Conservation (phyloP, 2,888 invertebrate genomes). For the Hypolimnas misippus region DNA sequence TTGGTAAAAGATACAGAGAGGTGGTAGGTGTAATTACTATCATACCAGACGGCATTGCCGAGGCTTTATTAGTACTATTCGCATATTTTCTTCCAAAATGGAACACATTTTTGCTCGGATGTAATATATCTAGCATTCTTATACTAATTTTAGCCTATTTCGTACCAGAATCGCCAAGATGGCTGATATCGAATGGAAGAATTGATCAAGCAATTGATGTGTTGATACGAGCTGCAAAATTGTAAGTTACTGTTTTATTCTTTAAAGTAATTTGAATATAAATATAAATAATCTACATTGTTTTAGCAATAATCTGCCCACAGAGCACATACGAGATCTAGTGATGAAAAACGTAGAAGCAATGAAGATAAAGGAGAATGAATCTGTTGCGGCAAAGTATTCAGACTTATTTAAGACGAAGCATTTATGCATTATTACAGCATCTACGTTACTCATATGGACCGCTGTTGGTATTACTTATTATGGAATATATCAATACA, state of each 20-base stretch:
- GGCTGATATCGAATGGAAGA: constrained; percentile 59
- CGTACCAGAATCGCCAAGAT: constrained; percentile 65
- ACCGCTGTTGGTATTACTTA: constrained; percentile 54
- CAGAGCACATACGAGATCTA: constrained; percentile 50
- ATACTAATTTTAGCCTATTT: constrained; percentile 50
- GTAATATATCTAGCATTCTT: constrained; percentile 47
- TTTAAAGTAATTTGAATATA: neutral
- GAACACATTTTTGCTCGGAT: constrained; percentile 52
- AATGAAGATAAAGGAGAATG: constrained; percentile 47
- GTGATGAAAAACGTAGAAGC: constrained; percentile 51
- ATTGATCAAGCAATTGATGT: constrained; percentile 51
- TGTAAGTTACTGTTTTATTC: constrained; percentile 48
- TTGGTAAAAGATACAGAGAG: constrained; percentile 78
- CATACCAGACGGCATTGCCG: constrained; percentile 52
- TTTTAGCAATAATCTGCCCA: constrained; percentile 57
- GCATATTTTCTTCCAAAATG: constrained; percentile 58
- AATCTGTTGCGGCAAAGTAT: constrained; percentile 47
- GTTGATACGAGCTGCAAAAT: constrained; percentile 57
- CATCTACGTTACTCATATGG: constrained; percentile 52
- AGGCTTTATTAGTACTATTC: constrained; percentile 51
- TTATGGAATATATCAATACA: constrained; percentile 60
- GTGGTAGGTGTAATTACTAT: constrained; percentile 49
- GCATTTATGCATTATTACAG: constrained; percentile 49
- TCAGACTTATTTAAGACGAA: constrained; percentile 57
- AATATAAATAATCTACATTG: neutral